Conservation (phyloP, 1,140 invertebrate species). For the Odontomachus brunneus region DNA sequence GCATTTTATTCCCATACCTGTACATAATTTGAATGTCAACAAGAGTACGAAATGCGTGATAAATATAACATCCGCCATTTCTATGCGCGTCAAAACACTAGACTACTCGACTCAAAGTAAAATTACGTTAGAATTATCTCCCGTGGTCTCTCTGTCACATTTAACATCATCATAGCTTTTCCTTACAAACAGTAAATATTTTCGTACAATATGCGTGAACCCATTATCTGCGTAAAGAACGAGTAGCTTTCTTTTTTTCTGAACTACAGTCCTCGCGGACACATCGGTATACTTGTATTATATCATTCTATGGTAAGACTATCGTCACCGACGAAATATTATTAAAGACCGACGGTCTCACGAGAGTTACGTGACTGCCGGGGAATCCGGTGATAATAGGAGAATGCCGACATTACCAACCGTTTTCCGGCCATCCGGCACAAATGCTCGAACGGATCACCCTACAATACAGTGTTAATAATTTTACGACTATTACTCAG, state of each 20-base stretch:
- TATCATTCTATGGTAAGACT: slow-evolving; percentile 4
- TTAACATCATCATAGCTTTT: background rate
- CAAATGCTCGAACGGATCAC: too few relatives aligned
- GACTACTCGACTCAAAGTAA: slow-evolving; percentile 62
- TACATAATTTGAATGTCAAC: slow-evolving; percentile 78
- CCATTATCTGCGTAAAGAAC: background rate
- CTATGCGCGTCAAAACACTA: slow-evolving; percentile 81
- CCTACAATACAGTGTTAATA: too few relatives aligned
- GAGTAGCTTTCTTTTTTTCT: background rate
- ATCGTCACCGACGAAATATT: background rate
- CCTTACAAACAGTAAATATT: background rate
- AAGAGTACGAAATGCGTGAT: slow-evolving; percentile 80
- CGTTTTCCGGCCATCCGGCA: too few relatives aligned
- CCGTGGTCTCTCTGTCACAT: background rate
- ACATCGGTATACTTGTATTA: background rate
- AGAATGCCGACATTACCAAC: too few relatives aligned
- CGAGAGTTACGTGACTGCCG: too few relatives aligned
- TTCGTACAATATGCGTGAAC: background rate
- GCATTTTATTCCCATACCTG: slow-evolving; percentile 72
- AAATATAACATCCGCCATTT: slow-evolving; percentile 83
- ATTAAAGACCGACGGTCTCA: too few relatives aligned
- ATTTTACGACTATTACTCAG: too few relatives aligned
- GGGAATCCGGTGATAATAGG: too few relatives aligned
- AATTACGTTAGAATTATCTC: background rate
- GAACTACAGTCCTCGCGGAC: background rate